Evolutionary conservation across 1,140 invertebrate genomes (phyloP).

Genomic region (Agrypnia vestita): DNA sequence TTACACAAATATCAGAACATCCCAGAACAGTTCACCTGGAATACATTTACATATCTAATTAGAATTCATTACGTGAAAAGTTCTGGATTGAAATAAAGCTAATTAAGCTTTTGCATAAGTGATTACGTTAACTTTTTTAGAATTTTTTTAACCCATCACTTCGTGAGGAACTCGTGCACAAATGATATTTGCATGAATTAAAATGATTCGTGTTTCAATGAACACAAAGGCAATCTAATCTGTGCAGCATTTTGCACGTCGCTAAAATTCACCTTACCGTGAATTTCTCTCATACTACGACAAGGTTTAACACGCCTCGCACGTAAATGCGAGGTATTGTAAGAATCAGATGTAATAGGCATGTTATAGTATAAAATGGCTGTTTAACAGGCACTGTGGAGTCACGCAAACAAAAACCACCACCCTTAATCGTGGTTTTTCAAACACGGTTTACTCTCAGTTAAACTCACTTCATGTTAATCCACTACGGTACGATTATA

Average conservation of each 20-base stretch:
- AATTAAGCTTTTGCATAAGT: too few relatives aligned
- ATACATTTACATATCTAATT: too few relatives aligned
- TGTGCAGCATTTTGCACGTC: not conserved
- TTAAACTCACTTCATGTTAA: not conserved
- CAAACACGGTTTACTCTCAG: not conserved
- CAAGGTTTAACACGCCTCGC: conserved; percentile 1
- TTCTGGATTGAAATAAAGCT: too few relatives aligned
- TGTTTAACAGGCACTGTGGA: conserved; percentile 47
- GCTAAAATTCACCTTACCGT: not conserved
- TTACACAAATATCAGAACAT: too few relatives aligned
- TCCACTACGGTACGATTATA: not conserved
- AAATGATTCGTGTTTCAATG: not conserved
- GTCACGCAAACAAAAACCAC: conserved; percentile 48
- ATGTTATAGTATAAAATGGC: conserved; percentile 53
- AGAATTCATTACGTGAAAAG: too few relatives aligned
- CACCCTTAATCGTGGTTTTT: conserved; percentile 16
- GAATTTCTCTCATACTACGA: not conserved
- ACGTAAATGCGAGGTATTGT: conserved; percentile 24
- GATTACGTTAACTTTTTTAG: too few relatives aligned
- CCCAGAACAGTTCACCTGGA: too few relatives aligned
- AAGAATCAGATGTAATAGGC: conserved; percentile 52
- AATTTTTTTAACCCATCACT: too few relatives aligned
- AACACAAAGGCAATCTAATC: not conserved
- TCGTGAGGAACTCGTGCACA: too few relatives aligned
- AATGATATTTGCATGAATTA: too few relatives aligned